Evolutionary conservation across 23 tunicate genomes (phyloP).

Genomic region (Ascidia mentula): DNA sequence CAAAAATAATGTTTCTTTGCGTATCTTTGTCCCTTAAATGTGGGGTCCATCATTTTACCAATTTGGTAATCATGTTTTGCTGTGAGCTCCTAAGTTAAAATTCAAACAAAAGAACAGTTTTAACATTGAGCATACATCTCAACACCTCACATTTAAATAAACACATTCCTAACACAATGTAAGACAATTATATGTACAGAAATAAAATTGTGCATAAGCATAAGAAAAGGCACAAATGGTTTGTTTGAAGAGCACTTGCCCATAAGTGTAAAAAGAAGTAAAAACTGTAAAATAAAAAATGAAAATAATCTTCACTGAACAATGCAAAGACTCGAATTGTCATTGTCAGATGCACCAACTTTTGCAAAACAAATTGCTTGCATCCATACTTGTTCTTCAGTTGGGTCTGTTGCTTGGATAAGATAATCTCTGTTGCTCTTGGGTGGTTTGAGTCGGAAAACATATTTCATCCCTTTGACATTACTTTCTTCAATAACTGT

Average conservation of each 20-base stretch:
- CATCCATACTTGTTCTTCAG: constrained; percentile 66
- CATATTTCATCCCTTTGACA: constrained; percentile 44
- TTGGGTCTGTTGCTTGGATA: constrained; percentile 51
- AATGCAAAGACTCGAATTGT: constrained; percentile 14
- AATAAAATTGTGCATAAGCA: not conserved
- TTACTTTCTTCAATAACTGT: constrained; percentile 69
- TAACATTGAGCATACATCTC: no score
- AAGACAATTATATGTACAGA: constrained; percentile 1
- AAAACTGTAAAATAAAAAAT: not conserved
- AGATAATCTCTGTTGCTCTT: constrained; percentile 44
- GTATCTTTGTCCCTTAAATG: no score
- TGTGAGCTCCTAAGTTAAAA: no score
- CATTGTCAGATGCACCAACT: constrained; percentile 45
- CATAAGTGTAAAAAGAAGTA: not conserved
- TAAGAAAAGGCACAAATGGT: constrained; percentile 3
- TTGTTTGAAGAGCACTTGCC: not conserved
- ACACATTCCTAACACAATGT: no score
- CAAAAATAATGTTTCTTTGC: no score
- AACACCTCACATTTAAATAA: no score
- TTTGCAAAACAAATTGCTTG: constrained; percentile 74
- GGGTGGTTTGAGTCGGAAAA: constrained; percentile 49
- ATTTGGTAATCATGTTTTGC: no score
- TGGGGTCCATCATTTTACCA: no score
- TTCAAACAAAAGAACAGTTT: no score
- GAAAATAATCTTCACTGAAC: constrained; percentile 3